A percentile compares a stretch with the other conserved stretches of the same genome.
Evolutionary conservation across 92 coral and sea anemone species (phyloP).

Genomic region (Actinernus sp.): DNA sequence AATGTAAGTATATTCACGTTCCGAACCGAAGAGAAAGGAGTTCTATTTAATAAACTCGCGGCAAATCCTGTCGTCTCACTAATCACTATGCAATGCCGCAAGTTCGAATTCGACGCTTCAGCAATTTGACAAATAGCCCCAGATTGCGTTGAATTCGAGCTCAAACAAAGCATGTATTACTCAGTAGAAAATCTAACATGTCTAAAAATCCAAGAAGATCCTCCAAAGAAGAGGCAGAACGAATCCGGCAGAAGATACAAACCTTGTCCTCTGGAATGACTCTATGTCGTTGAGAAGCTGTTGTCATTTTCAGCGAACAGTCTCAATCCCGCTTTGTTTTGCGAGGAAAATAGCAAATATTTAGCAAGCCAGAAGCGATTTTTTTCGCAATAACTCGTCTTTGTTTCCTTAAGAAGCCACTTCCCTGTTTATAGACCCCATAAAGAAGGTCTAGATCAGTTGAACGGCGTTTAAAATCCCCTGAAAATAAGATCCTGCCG

Average conservation of each 20-base stretch:
- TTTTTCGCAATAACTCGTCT: background rate
- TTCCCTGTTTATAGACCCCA: constrained; percentile 24
- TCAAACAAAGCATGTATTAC: too few species aligned
- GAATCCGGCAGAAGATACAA: background rate
- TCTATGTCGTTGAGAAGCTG: constrained; percentile 71
- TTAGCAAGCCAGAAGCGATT: constrained; percentile 1
- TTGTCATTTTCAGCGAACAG: constrained; percentile 41
- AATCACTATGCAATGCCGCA: too few species aligned
- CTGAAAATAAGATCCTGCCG: constrained; percentile 18
- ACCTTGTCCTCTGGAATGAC: constrained; percentile 92
- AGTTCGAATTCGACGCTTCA: too few species aligned
- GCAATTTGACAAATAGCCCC: too few species aligned
- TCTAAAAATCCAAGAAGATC: too few species aligned
- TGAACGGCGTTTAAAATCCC: constrained; percentile 16
- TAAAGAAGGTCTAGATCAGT: constrained; percentile 8
- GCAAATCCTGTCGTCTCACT: too few species aligned
- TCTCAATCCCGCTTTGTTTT: background rate
- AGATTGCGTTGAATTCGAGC: too few species aligned
- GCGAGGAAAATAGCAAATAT: constrained; percentile 1
- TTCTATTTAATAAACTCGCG: too few species aligned
- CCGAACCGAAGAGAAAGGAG: too few species aligned
- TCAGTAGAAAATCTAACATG: too few species aligned
- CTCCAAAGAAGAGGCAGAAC: background rate
- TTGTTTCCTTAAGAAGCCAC: constrained; percentile 28
- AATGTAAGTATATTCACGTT: too few species aligned